Conservation (phyloP, 2,888 invertebrate species). For the Drosophila koepferae region DNA sequence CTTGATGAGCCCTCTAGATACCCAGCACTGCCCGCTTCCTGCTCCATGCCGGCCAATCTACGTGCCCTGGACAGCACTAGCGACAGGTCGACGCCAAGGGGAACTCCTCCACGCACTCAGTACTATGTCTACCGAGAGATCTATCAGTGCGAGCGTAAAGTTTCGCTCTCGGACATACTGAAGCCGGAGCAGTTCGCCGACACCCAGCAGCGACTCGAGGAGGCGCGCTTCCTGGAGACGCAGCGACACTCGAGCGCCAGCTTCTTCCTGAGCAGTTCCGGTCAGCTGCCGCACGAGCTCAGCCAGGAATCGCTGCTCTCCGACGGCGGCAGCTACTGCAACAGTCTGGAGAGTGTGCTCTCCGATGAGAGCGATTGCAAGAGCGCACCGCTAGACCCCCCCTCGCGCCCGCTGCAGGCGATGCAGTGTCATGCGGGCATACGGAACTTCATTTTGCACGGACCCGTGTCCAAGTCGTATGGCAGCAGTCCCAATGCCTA, state of each 20-base stretch:
- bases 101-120: conserved; percentile 86
- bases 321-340: conserved; percentile 89
- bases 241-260: conserved; percentile 91
- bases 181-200: conserved; percentile 85
- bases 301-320: conserved; percentile 93
- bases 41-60: conserved; percentile 81
- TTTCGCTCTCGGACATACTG: conserved; percentile 87
- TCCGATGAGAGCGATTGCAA: conserved; percentile 93
- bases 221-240: conserved; percentile 86
- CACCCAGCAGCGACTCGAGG: conserved; percentile 73
- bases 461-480: conserved; percentile 87
- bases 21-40: conserved; percentile 71
- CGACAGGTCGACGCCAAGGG: conserved; percentile 86
- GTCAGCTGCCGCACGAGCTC: conserved; percentile 86
- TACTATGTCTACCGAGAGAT: conserved; percentile 90
- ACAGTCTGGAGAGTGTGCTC: conserved; percentile 92
- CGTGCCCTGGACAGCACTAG: conserved; percentile 75
- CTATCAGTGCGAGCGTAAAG: conserved; percentile 86
- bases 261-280: conserved; percentile 90
- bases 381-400: conserved; percentile 90
- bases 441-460: conserved; percentile 82
- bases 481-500: conserved; percentile 88
- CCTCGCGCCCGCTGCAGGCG: conserved; percentile 46
- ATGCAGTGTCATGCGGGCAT: conserved; percentile 82
- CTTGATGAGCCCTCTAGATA: conserved; percentile 84